Conservation (phyloP, 1,140 invertebrate species). For the Acromyrmex charruanus region DNA sequence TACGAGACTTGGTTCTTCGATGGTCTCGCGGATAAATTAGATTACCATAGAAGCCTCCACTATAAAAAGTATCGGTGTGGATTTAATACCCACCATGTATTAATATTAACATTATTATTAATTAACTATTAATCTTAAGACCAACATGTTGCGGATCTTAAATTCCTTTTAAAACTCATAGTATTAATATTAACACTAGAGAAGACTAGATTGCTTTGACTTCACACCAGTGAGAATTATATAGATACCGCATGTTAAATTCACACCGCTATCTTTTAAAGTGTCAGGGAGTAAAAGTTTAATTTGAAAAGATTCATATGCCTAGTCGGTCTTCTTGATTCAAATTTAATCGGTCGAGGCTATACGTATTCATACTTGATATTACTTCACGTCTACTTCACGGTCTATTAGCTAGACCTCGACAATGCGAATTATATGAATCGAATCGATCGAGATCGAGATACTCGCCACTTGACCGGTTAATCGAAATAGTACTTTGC, state of each 20-base stretch:
- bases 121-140: too few relatives aligned
- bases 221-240: too few relatives aligned
- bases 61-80: too few relatives aligned
- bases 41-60: too few relatives aligned
- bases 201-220: too few relatives aligned
- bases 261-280: too few relatives aligned
- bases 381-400: neutral
- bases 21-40: neutral
- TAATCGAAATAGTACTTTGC: slow-evolving; percentile 73
- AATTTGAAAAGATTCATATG: neutral
- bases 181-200: too few relatives aligned
- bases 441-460: neutral
- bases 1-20: neutral
- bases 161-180: too few relatives aligned
- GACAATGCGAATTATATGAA: neutral
- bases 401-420: neutral
- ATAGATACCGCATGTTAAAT: too few relatives aligned
- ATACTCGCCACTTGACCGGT: slow-evolving; percentile 41
- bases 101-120: too few relatives aligned
- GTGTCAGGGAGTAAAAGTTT: neutral
- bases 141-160: too few relatives aligned
- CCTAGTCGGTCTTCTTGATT: neutral
- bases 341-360: neutral
- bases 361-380: neutral
- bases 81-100: too few relatives aligned